Evolutionary conservation across 2,113 vertebrate species (phyloP).

Genomic region (Prionailurus bengalensis): DNA sequence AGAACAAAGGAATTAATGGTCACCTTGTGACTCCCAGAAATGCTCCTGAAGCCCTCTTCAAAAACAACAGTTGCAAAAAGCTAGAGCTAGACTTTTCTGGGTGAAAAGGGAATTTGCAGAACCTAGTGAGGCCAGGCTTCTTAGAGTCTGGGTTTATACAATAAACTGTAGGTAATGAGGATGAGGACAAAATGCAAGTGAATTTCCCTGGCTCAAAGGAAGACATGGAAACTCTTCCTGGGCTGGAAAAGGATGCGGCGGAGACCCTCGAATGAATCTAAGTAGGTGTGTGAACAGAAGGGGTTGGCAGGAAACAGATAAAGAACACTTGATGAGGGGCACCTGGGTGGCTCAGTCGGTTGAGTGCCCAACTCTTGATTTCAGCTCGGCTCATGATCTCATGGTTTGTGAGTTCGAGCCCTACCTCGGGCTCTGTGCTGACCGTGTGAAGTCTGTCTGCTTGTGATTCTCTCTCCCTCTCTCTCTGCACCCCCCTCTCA

Average conservation of each 20-base stretch:
- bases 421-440: too few species aligned
- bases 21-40: neutral
- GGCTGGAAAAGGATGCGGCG: neutral
- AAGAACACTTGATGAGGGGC: neutral
- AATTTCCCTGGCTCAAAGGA: neutral
- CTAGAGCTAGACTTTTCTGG: neutral
- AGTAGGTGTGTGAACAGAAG: neutral
- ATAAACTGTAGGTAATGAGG: neutral
- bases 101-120: neutral
- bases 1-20: neutral
- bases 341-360: too few species aligned
- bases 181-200: neutral
- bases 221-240: neutral
- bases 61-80: neutral
- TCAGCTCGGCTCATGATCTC: too few species aligned
- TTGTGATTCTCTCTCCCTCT: too few species aligned
- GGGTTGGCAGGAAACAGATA: neutral
- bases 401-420: too few species aligned
- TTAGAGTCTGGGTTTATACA: neutral
- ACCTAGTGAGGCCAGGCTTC: neutral
- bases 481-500: too few species aligned
- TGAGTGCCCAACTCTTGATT: too few species aligned
- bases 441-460: too few species aligned
- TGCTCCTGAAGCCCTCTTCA: neutral
- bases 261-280: rapidly evolving